Evolutionary conservation across 2,888 invertebrate species (phyloP), one percentile per base, ranked within the genome.

Genomic region (Tenthredo livida): DNA sequence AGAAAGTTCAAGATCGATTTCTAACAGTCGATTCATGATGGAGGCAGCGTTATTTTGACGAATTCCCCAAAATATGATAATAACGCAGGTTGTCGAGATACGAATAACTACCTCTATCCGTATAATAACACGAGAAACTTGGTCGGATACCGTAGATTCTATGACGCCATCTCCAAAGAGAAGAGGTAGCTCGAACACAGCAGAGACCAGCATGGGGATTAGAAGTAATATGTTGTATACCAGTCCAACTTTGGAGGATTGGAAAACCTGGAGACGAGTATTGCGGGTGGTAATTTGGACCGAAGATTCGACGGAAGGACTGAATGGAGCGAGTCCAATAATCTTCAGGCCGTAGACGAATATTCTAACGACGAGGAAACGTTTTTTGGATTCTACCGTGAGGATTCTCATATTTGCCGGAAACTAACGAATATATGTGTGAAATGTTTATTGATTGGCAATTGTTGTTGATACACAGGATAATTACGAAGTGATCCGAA

Each of bases 131-230:
- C 5, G 54, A n/a, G 54, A 54, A 54, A 54, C 6, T n/a, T 2
- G 25, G 21, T 21, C 9, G 21, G 58, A 5, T n/a, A 58, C 5
- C 5, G 25, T 3, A 25, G 25, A 21, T 61, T 25, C 12, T 12
- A 2, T 12, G 10, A 0, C 2, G 9, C 10, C 2, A 58, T 50
- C n/a, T 10, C 2, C 21, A 1, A 0, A 21, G 21, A 25, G 9
- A 2, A 9, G 0, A n/a, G 0, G 21, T 58, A 58, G n/a, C 9
- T n/a, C 10, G 21, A 21, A 7, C n/a, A n/a, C 0, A 21, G 58
- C n/a, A 0, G 1, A 0, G 58, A 21, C 0, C 9, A 58, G 7
- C 2, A 21, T 4, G 2, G 7, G 0, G 2, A n/a, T n/a, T 21
- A n/a, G n/a, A n/a, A 58, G 10, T 21, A 58, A n/a, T 2, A 58